Evolutionary conservation across 2,113 vertebrate species (phyloP).

Genomic region (Ictidomys tridecemlineatus): DNA sequence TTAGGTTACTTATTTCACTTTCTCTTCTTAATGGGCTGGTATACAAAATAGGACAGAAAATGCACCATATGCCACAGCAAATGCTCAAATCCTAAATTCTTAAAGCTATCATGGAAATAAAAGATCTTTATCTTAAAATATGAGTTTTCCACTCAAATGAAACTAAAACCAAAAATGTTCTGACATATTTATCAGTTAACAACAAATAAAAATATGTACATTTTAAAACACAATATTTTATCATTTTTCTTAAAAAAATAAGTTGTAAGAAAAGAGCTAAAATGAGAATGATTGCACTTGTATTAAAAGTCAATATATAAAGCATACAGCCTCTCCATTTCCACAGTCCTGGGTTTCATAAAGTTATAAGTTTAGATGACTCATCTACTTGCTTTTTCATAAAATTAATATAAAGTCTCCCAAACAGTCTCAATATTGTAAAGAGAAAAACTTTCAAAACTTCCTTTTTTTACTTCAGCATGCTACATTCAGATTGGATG

Average conservation of each 20-base stretch:
- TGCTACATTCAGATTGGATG: not conserved
- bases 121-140: constrained; percentile 72
- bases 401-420: constrained; percentile 45
- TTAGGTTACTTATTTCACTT: constrained; percentile 84
- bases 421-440: constrained; percentile 6
- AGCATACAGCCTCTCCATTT: not conserved
- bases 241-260: constrained; percentile 4
- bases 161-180: constrained; percentile 46
- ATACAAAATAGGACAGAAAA: constrained; percentile 86
- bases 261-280: not conserved
- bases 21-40: constrained; percentile 85
- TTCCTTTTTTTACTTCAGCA: constrained; percentile 2
- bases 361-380: constrained; percentile 42
- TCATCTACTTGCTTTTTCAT: constrained; percentile 17
- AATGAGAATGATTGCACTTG: constrained; percentile 32
- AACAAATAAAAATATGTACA: constrained; percentile 29
- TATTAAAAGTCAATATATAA: constrained; percentile 52
- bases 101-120: constrained; percentile 72
- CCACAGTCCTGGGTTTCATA: not conserved
- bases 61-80: constrained; percentile 83
- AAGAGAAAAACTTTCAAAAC: constrained; percentile 18
- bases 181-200: constrained; percentile 39
- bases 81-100: constrained; percentile 81
- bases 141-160: constrained; percentile 58
- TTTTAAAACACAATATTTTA: not conserved